These are phyloP conservation scores for Aurelia aurita complex sp. Pacific DNA, from an alignment of 30 jellyfish, hydroid and myxozoan genomes.

Conservation along the genomic window DNA sequence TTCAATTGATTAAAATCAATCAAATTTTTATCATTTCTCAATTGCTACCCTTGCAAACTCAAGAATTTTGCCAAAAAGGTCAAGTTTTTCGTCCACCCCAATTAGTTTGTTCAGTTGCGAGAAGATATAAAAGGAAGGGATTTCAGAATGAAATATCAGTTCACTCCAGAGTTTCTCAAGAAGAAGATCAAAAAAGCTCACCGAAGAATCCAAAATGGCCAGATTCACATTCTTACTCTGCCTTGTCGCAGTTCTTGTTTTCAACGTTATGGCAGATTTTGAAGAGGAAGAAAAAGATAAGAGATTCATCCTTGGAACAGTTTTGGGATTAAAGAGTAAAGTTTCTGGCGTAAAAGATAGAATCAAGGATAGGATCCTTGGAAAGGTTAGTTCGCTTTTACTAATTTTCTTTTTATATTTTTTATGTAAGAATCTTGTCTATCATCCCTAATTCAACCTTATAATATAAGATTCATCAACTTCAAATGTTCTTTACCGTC, in stretches of 20 bases:
- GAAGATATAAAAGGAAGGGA: not conserved
- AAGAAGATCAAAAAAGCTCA: not conserved
- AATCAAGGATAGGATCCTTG: slow-evolving; percentile 29
- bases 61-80: too few relatives aligned
- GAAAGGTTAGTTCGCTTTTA: slow-evolving; percentile 34
- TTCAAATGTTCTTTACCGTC: too few relatives aligned
- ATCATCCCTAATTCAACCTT: not conserved
- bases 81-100: not conserved
- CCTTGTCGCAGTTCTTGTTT: slow-evolving; percentile 7
- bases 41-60: too few relatives aligned
- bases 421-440: not conserved
- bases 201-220: slow-evolving; percentile 32
- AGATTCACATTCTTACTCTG: slow-evolving; percentile 23
- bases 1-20: too few relatives aligned
- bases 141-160: not conserved
- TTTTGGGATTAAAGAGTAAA: too few relatives aligned
- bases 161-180: not conserved
- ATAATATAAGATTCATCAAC: not conserved
- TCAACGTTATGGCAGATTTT: not conserved
- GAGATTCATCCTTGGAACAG: slow-evolving; percentile 29
- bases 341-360: not conserved
- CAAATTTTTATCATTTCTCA: too few relatives aligned
- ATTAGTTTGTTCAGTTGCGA: too few relatives aligned
- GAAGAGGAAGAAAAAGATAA: slow-evolving; percentile 25
- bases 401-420: not conserved